Evolutionary conservation across 2,797 vertebrate species (phyloP).

Genomic region (Taeniopygia guttata): DNA sequence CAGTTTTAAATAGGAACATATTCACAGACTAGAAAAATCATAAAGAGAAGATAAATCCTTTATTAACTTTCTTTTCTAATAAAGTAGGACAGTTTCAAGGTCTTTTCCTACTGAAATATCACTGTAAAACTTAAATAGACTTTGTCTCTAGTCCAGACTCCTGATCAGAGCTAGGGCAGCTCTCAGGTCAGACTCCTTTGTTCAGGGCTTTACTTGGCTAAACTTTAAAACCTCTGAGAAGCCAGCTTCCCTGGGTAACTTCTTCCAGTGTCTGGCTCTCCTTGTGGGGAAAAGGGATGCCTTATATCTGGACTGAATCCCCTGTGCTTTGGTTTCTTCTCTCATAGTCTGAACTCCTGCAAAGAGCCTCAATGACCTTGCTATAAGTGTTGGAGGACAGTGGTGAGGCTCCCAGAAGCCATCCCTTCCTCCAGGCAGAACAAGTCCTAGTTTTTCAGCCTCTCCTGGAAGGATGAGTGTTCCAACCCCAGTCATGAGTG

Average conservation of each 20-base stretch:
- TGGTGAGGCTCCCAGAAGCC: neutral
- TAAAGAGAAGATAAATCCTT: neutral
- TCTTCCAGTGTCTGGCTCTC: neutral
- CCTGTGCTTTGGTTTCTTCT: neutral
- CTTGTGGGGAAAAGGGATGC: neutral
- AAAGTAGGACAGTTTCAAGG: neutral
- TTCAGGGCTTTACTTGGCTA: neutral
- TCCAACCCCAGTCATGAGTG: accelerated
- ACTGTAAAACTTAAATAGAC: neutral
- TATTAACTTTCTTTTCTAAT: neutral
- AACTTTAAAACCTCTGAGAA: neutral
- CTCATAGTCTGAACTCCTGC: neutral
- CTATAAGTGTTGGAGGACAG: neutral
- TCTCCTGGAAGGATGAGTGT: neutral
- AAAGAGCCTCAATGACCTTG: neutral
- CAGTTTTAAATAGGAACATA: neutral
- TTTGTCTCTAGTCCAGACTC: neutral
- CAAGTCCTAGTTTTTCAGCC: neutral
- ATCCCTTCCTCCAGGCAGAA: neutral
- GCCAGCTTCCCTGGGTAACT: neutral
- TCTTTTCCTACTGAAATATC: neutral
- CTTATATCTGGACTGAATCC: neutral
- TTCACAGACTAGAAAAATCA: neutral
- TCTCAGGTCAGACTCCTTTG: neutral
- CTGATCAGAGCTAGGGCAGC: neutral